Conservation (phyloP, 2,113 vertebrate genomes). For the Urocitellus parryii region DNA sequence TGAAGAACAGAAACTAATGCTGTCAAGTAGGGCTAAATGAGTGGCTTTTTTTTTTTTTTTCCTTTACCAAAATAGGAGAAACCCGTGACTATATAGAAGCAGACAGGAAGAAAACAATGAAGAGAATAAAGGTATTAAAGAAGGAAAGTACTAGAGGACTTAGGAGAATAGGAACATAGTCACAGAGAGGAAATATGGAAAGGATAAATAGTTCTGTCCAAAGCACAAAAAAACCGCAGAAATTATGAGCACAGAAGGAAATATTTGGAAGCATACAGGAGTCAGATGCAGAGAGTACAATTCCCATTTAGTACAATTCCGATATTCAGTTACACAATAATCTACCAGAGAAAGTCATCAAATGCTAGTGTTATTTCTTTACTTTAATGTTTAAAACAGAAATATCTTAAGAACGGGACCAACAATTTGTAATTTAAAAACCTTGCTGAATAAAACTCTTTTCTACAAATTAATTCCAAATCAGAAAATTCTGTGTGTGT, state of each 20-base stretch:
- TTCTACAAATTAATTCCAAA: conserved; percentile 47
- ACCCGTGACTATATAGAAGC: neutral
- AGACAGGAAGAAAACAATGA: neutral
- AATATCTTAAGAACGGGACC: neutral
- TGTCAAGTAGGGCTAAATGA: neutral
- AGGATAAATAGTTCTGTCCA: neutral
- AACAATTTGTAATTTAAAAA: conserved; percentile 8
- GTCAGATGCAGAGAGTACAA: neutral
- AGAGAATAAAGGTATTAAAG: neutral
- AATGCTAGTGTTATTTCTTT: neutral
- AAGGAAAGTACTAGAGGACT: neutral
- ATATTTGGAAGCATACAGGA: neutral
- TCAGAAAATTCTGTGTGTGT: neutral
- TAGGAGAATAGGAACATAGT: neutral
- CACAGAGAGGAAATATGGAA: neutral
- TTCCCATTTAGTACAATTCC: neutral
- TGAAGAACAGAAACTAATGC: neutral
- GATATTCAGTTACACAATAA: neutral
- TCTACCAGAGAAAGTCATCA: neutral
- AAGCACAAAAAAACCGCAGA: neutral
- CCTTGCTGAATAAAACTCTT: neutral
- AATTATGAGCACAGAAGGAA: neutral
- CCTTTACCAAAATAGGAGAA: neutral
- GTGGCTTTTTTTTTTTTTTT: neutral
- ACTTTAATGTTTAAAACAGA: neutral